Evolutionary conservation across 2,113 vertebrate species (phyloP), one percentile per base, ranked within the genome.

Genomic region (Australoheros scitulus): DNA sequence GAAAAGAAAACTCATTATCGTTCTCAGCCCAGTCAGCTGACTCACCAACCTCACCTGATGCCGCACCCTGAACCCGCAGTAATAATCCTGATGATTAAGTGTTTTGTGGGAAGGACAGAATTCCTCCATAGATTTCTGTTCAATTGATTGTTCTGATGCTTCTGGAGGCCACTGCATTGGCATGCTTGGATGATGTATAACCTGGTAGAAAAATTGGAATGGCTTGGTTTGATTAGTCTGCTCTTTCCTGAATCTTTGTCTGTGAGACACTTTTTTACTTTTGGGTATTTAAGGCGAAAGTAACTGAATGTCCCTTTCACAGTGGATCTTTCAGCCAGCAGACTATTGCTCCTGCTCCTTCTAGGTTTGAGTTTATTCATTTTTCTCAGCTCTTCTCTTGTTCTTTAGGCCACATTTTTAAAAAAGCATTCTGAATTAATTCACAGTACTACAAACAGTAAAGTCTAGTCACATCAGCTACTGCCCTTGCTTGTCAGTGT

Each of bases 31-130:
- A 7, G 34, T 34, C 34, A 34, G 34, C 34, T 34, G 34, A 34
- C 34, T 34, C 34, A 34, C 34, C 34, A 7, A 7, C 34, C 34
- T 34, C 34, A 34, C 34, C 34, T 34, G 34, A 34, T 1, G 6
- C 34, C 34, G 6, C 34, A 34, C 34, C 34, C 34, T 34, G 34
- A 34, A 34, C 34, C 34, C 34, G 34, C 26, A 32, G 43, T 72
- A 72, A n/a, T 72, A 72, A 72, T 52, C 10, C 47, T 52, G 26
- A 72, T 72, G 26, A 52, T 72, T 72, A 72, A 55, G 43, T 52
- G 32, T 32, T 52, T 52, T 52, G 6, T 13, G 47, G 26, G 47
- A 72, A 26, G 68, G 47, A 52, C 47, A 72, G 32, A 72, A 26
- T 13, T 32, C 65, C 52, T 26, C 10, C 43, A 32, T 52, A 72